Base-by-base conservation (phyloP, 2,113 vertebrate genomes). In the Phylloscopus trochiloides region DNA sequence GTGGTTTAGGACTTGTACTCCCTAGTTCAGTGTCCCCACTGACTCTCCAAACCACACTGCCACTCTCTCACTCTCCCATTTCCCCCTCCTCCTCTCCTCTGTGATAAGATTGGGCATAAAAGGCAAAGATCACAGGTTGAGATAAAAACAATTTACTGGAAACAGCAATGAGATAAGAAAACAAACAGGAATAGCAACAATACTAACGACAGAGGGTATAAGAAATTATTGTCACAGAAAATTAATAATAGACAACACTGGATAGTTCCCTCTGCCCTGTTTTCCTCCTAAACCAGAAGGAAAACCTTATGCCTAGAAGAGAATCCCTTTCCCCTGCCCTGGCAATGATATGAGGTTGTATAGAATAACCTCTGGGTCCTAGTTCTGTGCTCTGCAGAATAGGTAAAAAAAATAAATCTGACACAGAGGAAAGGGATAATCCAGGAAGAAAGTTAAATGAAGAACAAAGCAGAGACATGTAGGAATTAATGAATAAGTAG, bases 71-170 rank as follows among this genome's bases (percentile, higher is more conserved):
- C 13, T 29, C 12, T 45, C 32, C 9, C 19, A 25, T 40, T 74
- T 45, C 9, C 36, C 21, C 9, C 24, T 42, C 19, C 15, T 20
- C 4, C 3, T 52, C 19, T 15, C 54, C 26, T 13, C 12, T 66
- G 26, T 38, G 45, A 21, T 43, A 38, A 15, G 19, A 16, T 51
- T 25, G 38, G 32, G 9, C 21, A 51, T 14, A 12, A 36, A 67
- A 86, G 45, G 38, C 26, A 45, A 52, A 52, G 52, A 32, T 38
- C 38, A 38, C 0, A 0, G 15, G 22, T 31, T 81, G 28, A 47
- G n/a, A 7, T 25, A 67, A 74, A 45, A 59, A 17, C 19, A 52
- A 40, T 47, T 89, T 59, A 81, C 68, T 67, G 61, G 61, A 81
- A 89, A 74, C 19, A 25, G 68, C 52, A 59, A 21, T 31, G 51